Base-by-base conservation (phyloP, 2,888 invertebrate genomes). In the Syrphus vitripennis region DNA sequence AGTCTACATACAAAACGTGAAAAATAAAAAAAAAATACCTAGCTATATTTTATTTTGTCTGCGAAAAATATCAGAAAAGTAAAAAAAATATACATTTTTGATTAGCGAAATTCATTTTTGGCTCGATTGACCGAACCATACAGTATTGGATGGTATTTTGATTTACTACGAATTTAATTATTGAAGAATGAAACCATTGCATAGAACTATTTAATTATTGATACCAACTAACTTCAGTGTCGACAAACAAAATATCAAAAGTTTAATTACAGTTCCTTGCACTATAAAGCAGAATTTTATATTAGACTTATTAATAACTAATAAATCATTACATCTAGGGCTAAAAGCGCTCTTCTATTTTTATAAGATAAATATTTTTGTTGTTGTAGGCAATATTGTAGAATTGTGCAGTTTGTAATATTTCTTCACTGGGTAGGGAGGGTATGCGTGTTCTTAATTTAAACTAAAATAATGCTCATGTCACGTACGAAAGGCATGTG, bases 401-500 rank as follows among this genome's bases (percentile, higher is more conserved):
- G 24, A 53, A 63, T 71, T 42, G 40, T 34, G 31, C 31, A 42
- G 34, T 78, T 63, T 78, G 19, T 67, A n/a, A 19, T 29, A 7
- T 16, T 31, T 5, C 1, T 31, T 65, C 12, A 3, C 14, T 67
- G 7, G 21, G 26, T 65, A 16, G 50, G 57, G 48, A 16, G 7
- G 21, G 26, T 65, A 16, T 61, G 57, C 57, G 24, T 70, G 59
- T 71, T 40, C 71, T 26, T 50, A 67, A 50, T 79, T 55, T 65
- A 50, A 71, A 67, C 45, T 57, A 16, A 72, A 45, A 65, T 78
- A 45, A 34, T 26, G 26, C 31, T 10, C 48, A 63, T 72, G 65
- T 63, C 72, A 65, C 57, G 65, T 72, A 65, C 55, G 71, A 55
- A 24, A 71, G 40, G 19, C 31, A 71, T 71, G 26, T 71, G 70